Evolutionary conservation across 2,113 vertebrate species (phyloP).

Genomic region (Chamaetylas fuelleborni): DNA sequence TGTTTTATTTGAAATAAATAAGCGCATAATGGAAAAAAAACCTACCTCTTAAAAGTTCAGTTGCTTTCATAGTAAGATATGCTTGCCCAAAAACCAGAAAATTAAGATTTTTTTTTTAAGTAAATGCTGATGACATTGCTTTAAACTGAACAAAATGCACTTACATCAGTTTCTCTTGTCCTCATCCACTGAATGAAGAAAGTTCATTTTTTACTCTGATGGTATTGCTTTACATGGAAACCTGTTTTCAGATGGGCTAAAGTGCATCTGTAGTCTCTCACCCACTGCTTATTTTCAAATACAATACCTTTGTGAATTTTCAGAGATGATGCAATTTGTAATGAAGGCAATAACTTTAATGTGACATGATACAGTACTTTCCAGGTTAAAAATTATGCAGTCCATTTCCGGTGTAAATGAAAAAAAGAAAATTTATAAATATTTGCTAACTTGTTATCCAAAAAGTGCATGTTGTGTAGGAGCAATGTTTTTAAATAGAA

Average conservation of each 20-base stretch:
- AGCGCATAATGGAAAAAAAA: constrained; percentile 74
- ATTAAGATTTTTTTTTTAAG: not conserved
- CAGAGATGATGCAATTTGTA: constrained; percentile 54
- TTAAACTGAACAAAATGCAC: constrained; percentile 50
- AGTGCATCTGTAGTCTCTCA: not conserved
- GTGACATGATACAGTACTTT: constrained; percentile 56
- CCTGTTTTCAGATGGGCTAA: not conserved
- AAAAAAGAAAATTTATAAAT: constrained; percentile 61
- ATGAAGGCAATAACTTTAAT: constrained; percentile 76
- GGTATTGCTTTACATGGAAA: not conserved
- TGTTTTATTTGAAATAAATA: constrained; percentile 76
- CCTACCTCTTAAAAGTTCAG: constrained; percentile 80
- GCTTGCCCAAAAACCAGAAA: constrained; percentile 55
- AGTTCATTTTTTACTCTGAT: not conserved
- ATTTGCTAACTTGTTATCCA: constrained; percentile 66
- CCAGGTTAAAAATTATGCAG: constrained; percentile 30
- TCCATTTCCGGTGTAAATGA: constrained; percentile 62
- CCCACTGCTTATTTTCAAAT: constrained; percentile 22
- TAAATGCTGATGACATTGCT: constrained; percentile 57
- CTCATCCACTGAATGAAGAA: constrained; percentile 32
- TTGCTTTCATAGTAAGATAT: constrained; percentile 68
- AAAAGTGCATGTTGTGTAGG: constrained; percentile 68
- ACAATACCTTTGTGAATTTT: constrained; percentile 17
- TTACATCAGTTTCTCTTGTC: constrained; percentile 46
- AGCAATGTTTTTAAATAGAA: constrained; percentile 69